Evolutionary conservation across 2,113 vertebrate species (phyloP), one percentile per base, ranked within the genome.

Genomic region (Dolichallabes microphthalmus): DNA sequence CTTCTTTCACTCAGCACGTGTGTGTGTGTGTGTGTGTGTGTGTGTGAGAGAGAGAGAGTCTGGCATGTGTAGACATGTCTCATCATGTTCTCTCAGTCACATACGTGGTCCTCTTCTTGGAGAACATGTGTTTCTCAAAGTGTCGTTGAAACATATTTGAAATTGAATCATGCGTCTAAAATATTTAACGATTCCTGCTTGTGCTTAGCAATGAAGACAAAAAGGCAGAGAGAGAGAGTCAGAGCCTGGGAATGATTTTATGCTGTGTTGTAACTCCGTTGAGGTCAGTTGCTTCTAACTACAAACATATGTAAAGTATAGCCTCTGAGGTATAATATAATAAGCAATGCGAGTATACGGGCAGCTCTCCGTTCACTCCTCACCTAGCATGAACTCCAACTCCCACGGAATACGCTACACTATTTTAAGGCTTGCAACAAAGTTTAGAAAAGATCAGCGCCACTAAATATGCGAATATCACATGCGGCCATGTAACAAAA

Each of bases 261-360:
- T 82, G 64, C 80, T 35, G 63, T 82, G 45, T 69, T 75, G 69
- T 83, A 75, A 60, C 55, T 61, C 55, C 0, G 35, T 83, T 82
- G 80, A 82, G 80, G 80, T 82, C 64, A 69, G 45, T 30, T 66
- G 80, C 61, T 69, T 82, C 25, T 83, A 83, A 83, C 82, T 61
- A 73, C 71, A 74, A 83, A 63, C 82, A 83, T 63, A 75, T 83
- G 82, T 15, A 75, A 60, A 61, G 25, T 74, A 50, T 45, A 61
- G 32, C 35, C 82, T 60, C 82, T 74, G 69, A 75, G 82, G 53
- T 74, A 14, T 60, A 74, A 74, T 61, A 74, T 60, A 74, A 74
- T 61, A 74, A 60, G 53, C 61, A 60, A 50, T 35, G 73, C 22
- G 73, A 50, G 57, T 63, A n/a, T 58, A 35, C 12, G 10, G 9